Evolutionary conservation across 2,888 invertebrate genomes (phyloP).

Genomic region (Limnephilus auricula): DNA sequence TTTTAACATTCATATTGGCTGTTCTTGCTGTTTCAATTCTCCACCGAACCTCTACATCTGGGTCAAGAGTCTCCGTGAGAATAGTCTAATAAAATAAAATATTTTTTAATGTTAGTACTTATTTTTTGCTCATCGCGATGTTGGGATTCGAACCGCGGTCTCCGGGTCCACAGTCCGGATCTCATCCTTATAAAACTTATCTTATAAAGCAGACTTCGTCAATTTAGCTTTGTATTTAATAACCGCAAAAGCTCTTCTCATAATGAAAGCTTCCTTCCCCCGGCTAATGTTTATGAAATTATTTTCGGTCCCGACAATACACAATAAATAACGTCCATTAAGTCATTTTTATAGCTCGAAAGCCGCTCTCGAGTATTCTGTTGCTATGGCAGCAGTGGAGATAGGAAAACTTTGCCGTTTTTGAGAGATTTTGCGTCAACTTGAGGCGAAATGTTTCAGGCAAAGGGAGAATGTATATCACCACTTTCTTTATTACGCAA

Average conservation of each 20-base stretch:
- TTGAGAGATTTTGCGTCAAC: slow-evolving; percentile 29
- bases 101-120: too few species aligned
- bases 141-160: neutral
- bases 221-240: neutral
- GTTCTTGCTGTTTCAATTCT: too few species aligned
- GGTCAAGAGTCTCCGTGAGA: too few species aligned
- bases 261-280: neutral
- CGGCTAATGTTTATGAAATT: slow-evolving; percentile 2
- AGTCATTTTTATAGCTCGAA: neutral
- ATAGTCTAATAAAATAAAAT: too few species aligned
- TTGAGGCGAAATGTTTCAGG: slow-evolving; percentile 21
- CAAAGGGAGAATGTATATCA: neutral
- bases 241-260: neutral
- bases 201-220: neutral
- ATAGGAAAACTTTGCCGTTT: slow-evolving; percentile 32
- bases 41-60: too few species aligned
- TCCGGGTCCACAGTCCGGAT: neutral
- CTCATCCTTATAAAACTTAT: neutral
- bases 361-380: neutral
- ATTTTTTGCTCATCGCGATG: neutral
- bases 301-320: neutral
- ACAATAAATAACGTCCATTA: neutral
- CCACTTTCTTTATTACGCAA: slow-evolving; percentile 17
- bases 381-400: neutral
- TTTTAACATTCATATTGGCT: too few species aligned